These are phyloP conservation scores for Sus cebifrons DNA, from an alignment of 2,797 vertebrate genomes.

Conservation along the genomic window DNA sequence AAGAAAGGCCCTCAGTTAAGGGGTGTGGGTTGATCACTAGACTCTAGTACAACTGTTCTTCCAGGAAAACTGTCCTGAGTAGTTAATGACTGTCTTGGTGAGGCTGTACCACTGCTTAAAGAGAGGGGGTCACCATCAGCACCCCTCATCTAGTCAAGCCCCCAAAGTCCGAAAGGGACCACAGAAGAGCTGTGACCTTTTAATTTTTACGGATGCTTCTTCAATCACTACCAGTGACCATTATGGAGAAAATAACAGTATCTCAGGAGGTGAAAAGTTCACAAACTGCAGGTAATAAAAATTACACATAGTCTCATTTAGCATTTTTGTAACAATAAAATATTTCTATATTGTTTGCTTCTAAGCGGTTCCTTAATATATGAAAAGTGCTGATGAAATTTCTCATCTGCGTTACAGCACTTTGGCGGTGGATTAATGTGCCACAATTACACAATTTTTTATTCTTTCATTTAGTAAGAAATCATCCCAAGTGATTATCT, in stretches of 20 bases:
- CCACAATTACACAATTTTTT: slow-evolving; percentile 6
- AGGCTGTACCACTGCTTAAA: not conserved
- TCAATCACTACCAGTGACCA: not conserved
- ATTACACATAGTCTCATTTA: not conserved
- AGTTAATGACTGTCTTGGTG: not conserved
- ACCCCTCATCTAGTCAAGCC: not conserved
- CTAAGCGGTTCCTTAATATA: not conserved
- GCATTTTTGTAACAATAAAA: not conserved
- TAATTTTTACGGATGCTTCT: not conserved
- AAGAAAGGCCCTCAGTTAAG: not conserved
- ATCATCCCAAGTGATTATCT: slow-evolving; percentile 53
- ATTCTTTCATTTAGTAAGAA: slow-evolving; percentile 52
- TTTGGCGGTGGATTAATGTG: slow-evolving; percentile 24
- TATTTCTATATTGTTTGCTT: not conserved
- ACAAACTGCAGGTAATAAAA: not conserved
- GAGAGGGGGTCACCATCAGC: not conserved
- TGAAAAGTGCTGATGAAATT: slow-evolving; percentile 61
- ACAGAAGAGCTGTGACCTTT: not conserved
- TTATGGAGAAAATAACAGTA: not conserved
- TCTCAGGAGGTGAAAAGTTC: not conserved
- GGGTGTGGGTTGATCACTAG: not conserved
- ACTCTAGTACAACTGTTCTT: not conserved
- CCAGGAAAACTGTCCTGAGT: not conserved
- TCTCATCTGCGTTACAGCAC: slow-evolving; percentile 15
- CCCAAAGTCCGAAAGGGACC: not conserved